Conservation (phyloP, 2,888 invertebrate species). For the Scaeva pyrastri region DNA sequence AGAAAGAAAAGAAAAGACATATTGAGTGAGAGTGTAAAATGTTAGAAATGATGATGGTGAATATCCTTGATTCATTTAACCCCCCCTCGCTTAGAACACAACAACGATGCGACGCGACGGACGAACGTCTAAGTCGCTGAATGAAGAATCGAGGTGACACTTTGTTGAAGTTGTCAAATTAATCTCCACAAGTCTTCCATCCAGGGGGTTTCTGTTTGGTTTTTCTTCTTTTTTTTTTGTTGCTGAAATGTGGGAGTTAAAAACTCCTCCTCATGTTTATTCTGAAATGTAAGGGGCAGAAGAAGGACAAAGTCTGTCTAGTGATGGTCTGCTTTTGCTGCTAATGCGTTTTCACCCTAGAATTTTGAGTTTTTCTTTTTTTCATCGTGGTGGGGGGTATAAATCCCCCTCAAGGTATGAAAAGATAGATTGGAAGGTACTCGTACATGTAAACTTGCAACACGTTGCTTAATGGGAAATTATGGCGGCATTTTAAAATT, state of each 20-base stretch:
- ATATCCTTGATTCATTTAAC: constrained; percentile 37
- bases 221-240: constrained; percentile 23
- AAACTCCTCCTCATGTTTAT: neutral
- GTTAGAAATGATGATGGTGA: constrained; percentile 53
- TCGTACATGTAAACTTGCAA: constrained; percentile 54
- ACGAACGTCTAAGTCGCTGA: constrained; percentile 28
- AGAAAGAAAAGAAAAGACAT: neutral
- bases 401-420: no score
- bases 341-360: constrained; percentile 66
- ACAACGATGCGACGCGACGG: neutral
- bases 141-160: constrained; percentile 70
- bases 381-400: neutral
- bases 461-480: constrained; percentile 74
- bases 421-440: no score
- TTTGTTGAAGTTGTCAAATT: constrained; percentile 72
- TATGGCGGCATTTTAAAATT: constrained; percentile 75
- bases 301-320: constrained; percentile 28
- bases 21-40: constrained; percentile 9
- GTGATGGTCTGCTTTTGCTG: constrained; percentile 63
- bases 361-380: neutral
- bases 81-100: neutral
- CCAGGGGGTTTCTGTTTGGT: neutral
- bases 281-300: neutral
- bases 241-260: neutral
- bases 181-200: constrained; percentile 50